Evolutionary conservation across 2,888 invertebrate species (phyloP), one percentile per base, ranked within the genome.

Genomic region (Kuschelorhynchus macadamiae): DNA sequence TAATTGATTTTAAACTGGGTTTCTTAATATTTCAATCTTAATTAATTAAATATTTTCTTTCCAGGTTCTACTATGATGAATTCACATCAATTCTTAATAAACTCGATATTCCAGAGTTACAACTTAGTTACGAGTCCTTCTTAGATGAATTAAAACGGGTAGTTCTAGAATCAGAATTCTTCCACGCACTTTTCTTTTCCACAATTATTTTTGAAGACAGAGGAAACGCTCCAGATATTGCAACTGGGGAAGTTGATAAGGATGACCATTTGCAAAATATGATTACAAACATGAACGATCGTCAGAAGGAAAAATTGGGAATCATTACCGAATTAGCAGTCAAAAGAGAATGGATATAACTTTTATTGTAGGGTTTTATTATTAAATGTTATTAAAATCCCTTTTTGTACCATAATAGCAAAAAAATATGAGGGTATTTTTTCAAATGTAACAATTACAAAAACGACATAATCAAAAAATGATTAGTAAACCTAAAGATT

Each of bases 11-110:
- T n/a, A n/a, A n/a, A n/a, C n/a, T n/a, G n/a, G n/a, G n/a, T n/a
- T n/a, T n/a, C n/a, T n/a, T n/a, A n/a, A n/a, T n/a, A n/a, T n/a
- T n/a, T n/a, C n/a, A n/a, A n/a, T n/a, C n/a, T n/a, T n/a, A n/a
- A n/a, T n/a, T n/a, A n/a, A n/a, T n/a, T n/a, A n/a, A n/a, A n/a
- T n/a, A n/a, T n/a, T n/a, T n/a, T n/a, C n/a, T 7, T 49, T 32
- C 12, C 36, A 61, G 61, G 41, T 44, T 1, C 8, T 61, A 61
- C 21, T 52, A 61, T 41, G 50, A 49, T 20, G 61, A 42, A 52
- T 50, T 61, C 14, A 44, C 21, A 16, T 14, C 36, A 8, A 14
- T 50, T 18, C 30, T 61, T 8, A 30, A 32, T 12, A 9, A 14
- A 4, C 17, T 18, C 16, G 7, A 61, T 2, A n/a, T n/a, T n/a